phyloP scores from a whole-genome alignment of 2,888 invertebrate species.

The Drosophila neotestacea region DNA sequence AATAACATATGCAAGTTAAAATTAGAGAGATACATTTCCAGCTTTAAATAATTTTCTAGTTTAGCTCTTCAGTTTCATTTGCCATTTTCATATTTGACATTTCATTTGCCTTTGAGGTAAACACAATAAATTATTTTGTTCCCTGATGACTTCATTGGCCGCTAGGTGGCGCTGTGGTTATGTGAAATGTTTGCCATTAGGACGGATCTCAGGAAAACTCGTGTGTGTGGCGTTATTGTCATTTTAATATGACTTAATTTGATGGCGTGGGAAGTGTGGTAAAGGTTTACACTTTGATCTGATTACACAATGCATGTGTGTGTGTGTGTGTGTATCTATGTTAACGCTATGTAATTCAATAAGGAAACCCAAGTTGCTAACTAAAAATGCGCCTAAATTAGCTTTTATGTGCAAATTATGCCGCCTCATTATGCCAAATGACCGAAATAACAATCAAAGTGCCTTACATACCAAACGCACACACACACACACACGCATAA shows the following conservation, averaged over 20 bases:
- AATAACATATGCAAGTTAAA: neutral
- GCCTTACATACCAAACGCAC: conserved; percentile 29
- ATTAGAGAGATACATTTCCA: neutral
- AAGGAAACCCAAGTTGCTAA: conserved; percentile 51
- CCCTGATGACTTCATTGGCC: neutral
- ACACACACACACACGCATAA: neutral
- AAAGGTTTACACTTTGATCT: conserved; percentile 25
- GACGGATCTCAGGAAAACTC: neutral
- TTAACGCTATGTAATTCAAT: conserved; percentile 58
- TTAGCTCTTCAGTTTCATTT: conserved; percentile 4
- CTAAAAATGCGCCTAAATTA: conserved; percentile 67
- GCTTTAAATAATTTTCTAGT: conserved; percentile 17
- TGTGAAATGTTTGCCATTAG: conserved; percentile 1
- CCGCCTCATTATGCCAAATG: conserved; percentile 73
- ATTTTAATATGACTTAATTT: conserved; percentile 34
- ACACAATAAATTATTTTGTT: conserved; percentile 20
- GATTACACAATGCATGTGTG: conserved; percentile 17
- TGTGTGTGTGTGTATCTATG: conserved; percentile 12
- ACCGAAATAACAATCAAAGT: conserved; percentile 70
- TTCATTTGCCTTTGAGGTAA: conserved; percentile 12
- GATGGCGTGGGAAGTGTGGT: conserved; percentile 20
- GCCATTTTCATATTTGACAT: conserved; percentile 17
- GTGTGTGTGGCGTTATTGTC: conserved; percentile 4
- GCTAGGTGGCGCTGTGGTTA: conserved; percentile 15
- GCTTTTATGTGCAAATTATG: conserved; percentile 71